Conservation (phyloP, 2,888 invertebrate species). For the Eupeodes luniger region DNA sequence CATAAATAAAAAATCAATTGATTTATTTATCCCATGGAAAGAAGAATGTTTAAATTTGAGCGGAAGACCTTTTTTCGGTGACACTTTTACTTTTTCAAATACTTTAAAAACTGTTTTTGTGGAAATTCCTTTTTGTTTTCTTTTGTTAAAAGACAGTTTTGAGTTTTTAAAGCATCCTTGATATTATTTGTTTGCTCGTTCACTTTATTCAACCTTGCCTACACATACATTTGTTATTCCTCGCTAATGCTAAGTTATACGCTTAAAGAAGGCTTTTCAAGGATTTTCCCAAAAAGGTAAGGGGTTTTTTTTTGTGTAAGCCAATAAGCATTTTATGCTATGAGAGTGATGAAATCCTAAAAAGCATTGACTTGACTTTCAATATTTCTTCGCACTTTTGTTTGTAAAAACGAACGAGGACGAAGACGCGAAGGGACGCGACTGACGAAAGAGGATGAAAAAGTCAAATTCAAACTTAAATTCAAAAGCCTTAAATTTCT, state of each 20-base stretch:
- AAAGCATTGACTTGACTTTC: neutral
- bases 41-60: too few relatives aligned
- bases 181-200: neutral
- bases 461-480: constrained; percentile 14
- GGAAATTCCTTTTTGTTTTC: too few relatives aligned
- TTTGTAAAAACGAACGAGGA: neutral
- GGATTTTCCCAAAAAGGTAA: neutral
- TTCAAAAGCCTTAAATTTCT: neutral
- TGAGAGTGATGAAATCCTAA: neutral
- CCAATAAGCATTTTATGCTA: constrained; percentile 17
- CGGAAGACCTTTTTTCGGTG: neutral
- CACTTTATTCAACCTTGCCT: too few relatives aligned
- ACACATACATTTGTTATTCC: neutral
- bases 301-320: neutral
- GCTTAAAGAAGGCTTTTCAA: neutral
- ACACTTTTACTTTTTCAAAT: too few relatives aligned
- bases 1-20: too few relatives aligned
- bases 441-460: neutral
- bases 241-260: neutral
- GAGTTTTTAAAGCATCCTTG: too few relatives aligned
- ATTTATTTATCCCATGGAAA: too few relatives aligned
- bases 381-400: constrained; percentile 11
- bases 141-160: neutral
- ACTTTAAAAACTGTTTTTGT: too few relatives aligned
- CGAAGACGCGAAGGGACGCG: too few relatives aligned